Base-by-base conservation (phyloP, 2,888 invertebrate genomes). In the Glomeris marginata region DNA sequence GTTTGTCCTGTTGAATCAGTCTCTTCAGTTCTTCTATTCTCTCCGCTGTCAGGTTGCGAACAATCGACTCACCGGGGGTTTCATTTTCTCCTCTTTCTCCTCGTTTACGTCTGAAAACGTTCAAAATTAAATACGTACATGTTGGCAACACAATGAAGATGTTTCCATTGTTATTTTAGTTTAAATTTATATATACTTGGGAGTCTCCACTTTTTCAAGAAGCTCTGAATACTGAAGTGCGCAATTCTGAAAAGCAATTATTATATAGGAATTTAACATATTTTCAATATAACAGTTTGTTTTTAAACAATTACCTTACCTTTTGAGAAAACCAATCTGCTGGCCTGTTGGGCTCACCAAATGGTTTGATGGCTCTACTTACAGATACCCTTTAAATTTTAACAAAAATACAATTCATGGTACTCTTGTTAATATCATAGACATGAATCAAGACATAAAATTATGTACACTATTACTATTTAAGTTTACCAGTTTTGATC, bases 261-360 rank as follows among this genome's bases (percentile, higher is more conserved):
- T 34, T 18, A 40, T 35, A 41, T 33, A 33, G 36, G 40, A 34
- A 1, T 37, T 38, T 47, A 47, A 16, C 13, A 11, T 16, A 51
- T 6, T 35, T 18, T 43, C 33, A 4, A 13, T 37, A n/a, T 15
- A 40, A 46, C 13, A 37, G n/a, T 37, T 15, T 45, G 33, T n/a
- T 18, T 22, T 15, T 21, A 18, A 8, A 6, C 11, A 46, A 13
- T 11, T 5, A 18, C 11, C 41, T 51, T 58, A 67, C 68, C 61
- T 83, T 84, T 63, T 86, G 87, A 0, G 87, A 87, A 63, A 88
- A 91, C 88, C 85, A 91, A 62, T 84, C 91, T 0, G 74, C 69
- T 0, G 81, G 84, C 51, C 85, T 71, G 58, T 78, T 79, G 41
- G 80, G 72, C 58, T 86, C 85, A 13, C 78, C 78, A 57, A 82